Conservation (phyloP, 2,113 vertebrate genomes). For the Seriola aureovittata region DNA sequence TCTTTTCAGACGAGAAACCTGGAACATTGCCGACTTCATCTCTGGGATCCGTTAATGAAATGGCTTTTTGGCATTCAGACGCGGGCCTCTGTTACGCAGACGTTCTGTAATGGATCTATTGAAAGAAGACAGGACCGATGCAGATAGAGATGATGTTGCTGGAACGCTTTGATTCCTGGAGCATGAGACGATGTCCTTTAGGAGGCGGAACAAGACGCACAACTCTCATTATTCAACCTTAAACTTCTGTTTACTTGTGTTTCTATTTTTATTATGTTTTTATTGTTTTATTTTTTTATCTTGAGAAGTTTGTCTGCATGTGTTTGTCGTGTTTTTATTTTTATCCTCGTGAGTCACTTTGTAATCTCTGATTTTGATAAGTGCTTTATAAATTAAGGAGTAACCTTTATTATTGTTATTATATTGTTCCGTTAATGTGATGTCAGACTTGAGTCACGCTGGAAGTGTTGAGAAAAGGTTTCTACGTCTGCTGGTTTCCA, state of each 20-base stretch:
- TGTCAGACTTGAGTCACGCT: not conserved
- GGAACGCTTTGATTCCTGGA: not conserved
- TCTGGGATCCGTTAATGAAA: not conserved
- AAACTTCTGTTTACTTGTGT: not conserved
- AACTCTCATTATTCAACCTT: not conserved
- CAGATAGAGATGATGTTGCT: not conserved
- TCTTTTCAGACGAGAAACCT: not conserved
- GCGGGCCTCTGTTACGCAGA: not conserved
- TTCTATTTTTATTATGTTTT: too few relatives aligned
- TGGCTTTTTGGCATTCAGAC: not conserved
- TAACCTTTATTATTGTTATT: too few relatives aligned
- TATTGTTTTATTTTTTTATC: too few relatives aligned
- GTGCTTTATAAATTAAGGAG: too few relatives aligned
- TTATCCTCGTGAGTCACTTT: too few relatives aligned
- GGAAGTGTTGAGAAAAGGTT: not conserved
- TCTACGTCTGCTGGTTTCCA: not conserved
- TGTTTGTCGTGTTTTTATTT: too few relatives aligned
- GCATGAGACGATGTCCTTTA: not conserved
- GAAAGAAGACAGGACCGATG: conserved; percentile 11
- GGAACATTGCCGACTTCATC: not conserved
- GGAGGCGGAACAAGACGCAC: not conserved
- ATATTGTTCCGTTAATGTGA: too few relatives aligned
- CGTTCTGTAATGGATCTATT: conserved; percentile 2
- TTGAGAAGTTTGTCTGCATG: too few relatives aligned
- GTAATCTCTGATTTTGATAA: too few relatives aligned